Percentiles rank a stretch among this genome's conserved stretches.
Conservation (phyloP, 1,140 invertebrate species). For the Drosophila sp. region DNA sequence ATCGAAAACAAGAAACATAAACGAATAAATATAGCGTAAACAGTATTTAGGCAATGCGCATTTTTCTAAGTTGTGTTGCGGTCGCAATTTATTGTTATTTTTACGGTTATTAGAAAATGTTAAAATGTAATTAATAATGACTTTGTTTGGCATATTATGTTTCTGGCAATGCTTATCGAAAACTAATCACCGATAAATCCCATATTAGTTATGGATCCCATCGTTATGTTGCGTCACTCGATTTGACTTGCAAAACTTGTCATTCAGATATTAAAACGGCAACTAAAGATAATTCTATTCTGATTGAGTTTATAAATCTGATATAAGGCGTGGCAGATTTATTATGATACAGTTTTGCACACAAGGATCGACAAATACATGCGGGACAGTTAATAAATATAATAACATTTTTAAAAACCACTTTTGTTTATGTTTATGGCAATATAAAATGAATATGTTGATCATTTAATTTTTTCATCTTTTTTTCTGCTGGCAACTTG, state of each 20-base stretch:
- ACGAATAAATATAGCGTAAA: conserved; percentile 17
- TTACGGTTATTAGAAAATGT: conserved; percentile 77
- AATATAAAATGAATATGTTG: conserved; percentile 52
- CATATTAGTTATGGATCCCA: conserved; percentile 56
- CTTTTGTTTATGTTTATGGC: conserved; percentile 60
- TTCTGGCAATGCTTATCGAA: conserved; percentile 42
- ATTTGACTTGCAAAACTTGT: conserved; percentile 69
- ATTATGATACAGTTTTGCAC: conserved; percentile 32
- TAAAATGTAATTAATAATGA: conserved; percentile 78
- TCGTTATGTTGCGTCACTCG: conserved; percentile 58
- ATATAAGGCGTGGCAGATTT: conserved; percentile 62
- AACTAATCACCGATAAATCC: conserved; percentile 59
- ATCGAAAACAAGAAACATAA: conserved; percentile 54
- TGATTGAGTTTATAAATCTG: conserved; percentile 42
- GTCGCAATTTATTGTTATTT: conserved; percentile 65
- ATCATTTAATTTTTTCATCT: conserved; percentile 43
- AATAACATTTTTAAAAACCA: conserved; percentile 50
- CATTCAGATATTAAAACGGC: conserved; percentile 47
- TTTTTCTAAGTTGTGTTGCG: conserved; percentile 30
- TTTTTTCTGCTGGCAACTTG: conserved; percentile 42
- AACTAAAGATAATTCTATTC: conserved; percentile 31
- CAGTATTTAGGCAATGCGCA: conserved; percentile 42
- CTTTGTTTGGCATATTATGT: conserved; percentile 66
- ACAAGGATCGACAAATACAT: conserved; percentile 1
- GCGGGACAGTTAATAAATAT: conserved; percentile 31